These are phyloP conservation scores for Mormyrus iriodes DNA, from an alignment of 2,113 vertebrate genomes.

Conservation along the genomic window DNA sequence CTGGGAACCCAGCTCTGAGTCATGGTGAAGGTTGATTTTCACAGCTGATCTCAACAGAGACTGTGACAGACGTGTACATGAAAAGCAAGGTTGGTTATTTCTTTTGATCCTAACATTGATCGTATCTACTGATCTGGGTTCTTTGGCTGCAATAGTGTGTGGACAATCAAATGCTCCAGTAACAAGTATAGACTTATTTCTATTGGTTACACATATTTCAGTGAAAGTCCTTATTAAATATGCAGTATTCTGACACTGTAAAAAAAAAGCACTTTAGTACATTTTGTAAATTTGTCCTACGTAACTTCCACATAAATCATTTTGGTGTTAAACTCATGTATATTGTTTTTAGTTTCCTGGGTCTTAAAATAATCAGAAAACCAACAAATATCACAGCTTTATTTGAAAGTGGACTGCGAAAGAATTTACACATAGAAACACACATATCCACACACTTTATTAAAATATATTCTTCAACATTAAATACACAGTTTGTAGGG, in stretches of 20 bases:
- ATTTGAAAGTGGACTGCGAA: not conserved
- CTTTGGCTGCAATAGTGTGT: not conserved
- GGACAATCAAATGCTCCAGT: not conserved
- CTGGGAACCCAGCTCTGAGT: not conserved
- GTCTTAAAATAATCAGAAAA: not conserved
- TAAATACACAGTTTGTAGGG: conserved; percentile 48
- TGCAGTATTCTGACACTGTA: not conserved
- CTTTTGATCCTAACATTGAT: not conserved
- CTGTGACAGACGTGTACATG: not conserved
- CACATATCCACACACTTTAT: conserved; percentile 47
- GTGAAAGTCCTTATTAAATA: not conserved
- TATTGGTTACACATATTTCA: not conserved
- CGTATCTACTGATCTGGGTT: not conserved
- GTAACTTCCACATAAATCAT: not conserved
- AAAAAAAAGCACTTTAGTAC: not conserved
- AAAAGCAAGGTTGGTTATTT: not conserved
- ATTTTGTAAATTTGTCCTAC: not conserved
- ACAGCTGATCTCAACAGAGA: not conserved
- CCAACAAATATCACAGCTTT: not conserved
- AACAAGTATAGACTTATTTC: not conserved
- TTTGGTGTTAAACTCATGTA: not conserved
- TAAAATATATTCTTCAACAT: conserved; percentile 57
- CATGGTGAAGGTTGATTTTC: not conserved
- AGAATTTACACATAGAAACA: not conserved
- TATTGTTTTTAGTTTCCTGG: not conserved